These are phyloP conservation scores for Lymantria dispar DNA, from an alignment of 2,888 invertebrate species.

Conservation along the genomic window DNA sequence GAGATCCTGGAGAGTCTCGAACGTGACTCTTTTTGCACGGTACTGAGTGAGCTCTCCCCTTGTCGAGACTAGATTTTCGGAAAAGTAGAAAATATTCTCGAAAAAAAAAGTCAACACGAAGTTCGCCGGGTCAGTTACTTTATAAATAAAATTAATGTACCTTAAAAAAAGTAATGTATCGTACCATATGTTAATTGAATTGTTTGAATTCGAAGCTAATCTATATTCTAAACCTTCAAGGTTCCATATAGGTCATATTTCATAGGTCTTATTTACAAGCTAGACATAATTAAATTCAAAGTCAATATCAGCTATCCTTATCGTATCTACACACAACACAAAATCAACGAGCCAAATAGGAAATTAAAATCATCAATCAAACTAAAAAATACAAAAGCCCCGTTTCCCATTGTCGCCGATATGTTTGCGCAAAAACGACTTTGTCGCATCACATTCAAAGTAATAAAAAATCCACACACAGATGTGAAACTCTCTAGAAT, in stretches of 20 bases:
- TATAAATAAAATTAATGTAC: too few relatives aligned
- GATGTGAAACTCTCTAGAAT: constrained; percentile 41
- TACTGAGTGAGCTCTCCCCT: too few relatives aligned
- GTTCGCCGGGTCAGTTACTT: too few relatives aligned
- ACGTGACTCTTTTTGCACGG: too few relatives aligned
- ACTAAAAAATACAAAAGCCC: constrained; percentile 79
- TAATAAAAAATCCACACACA: constrained; percentile 70
- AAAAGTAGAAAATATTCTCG: too few relatives aligned
- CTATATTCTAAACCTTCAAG: too few relatives aligned
- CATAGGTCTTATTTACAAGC: background rate
- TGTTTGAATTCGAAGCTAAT: too few relatives aligned
- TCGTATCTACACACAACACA: constrained; percentile 23
- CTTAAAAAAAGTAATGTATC: constrained; percentile 9
- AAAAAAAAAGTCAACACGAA: too few relatives aligned
- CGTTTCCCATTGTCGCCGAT: constrained; percentile 79
- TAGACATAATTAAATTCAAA: background rate
- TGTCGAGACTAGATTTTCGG: too few relatives aligned
- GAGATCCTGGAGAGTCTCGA: too few relatives aligned
- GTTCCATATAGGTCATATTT: too few relatives aligned
- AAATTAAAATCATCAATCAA: constrained; percentile 83
- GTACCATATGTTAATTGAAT: too few relatives aligned
- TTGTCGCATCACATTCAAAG: constrained; percentile 81
- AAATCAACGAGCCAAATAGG: constrained; percentile 74
- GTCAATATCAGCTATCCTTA: background rate
- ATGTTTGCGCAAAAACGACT: constrained; percentile 82